Evolutionary conservation across 1,140 invertebrate species (phyloP).

Genomic region (Zaprionus capensis): DNA sequence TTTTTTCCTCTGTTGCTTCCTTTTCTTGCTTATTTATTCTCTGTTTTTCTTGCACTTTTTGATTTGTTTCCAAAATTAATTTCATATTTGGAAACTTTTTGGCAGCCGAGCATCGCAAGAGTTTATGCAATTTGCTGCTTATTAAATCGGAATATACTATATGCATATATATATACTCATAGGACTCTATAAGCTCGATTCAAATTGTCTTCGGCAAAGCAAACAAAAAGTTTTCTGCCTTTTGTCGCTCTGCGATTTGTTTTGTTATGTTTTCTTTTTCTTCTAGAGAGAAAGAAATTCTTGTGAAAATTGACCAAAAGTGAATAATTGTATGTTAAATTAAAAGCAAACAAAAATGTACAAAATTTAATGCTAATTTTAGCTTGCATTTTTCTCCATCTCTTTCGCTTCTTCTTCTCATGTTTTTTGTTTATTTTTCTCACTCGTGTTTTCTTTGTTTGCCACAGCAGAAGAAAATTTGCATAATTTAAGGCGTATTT

Average conservation of each 20-base stretch:
- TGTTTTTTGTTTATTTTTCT: not conserved
- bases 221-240: not conserved
- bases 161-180: not conserved
- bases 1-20: conserved; percentile 9
- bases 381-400: not conserved
- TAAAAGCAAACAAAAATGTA: conserved; percentile 20
- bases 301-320: not conserved
- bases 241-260: not conserved
- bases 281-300: too few relatives aligned
- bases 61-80: conserved; percentile 47
- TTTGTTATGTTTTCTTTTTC: not conserved
- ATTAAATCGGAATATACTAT: conserved; percentile 23
- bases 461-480: conserved; percentile 51
- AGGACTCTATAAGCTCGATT: not conserved
- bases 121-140: conserved; percentile 19
- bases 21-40: conserved; percentile 11
- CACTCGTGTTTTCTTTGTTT: conserved; percentile 19
- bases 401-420: conserved; percentile 3
- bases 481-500: conserved; percentile 70
- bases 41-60: conserved; percentile 28
- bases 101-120: conserved; percentile 9
- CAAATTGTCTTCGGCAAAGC: not conserved
- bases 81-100: conserved; percentile 37
- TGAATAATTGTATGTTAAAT: conserved; percentile 8
- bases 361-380: conserved; percentile 28